A percentile compares a stretch with the other conserved stretches of the same genome.
phyloP scores from a whole-genome alignment of 2,888 invertebrate species.

The Xestia ashworthii region DNA sequence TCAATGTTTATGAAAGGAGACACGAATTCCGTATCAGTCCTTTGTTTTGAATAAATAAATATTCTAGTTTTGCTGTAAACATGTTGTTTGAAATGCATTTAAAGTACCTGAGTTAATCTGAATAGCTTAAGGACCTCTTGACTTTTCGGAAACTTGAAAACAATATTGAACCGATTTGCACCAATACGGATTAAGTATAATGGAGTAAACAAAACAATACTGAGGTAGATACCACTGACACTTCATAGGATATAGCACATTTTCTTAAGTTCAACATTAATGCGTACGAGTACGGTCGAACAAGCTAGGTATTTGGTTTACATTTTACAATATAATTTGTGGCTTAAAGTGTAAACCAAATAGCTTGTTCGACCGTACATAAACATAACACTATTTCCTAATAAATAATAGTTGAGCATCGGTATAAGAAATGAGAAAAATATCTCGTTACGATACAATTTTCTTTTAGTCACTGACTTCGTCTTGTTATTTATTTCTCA shows the following conservation, averaged over 20 bases:
- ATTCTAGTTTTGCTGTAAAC: conserved; percentile 32
- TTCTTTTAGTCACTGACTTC: neutral
- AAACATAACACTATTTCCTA: neutral
- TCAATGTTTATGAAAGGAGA: conserved; percentile 56
- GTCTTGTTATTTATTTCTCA: neutral
- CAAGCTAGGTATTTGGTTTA: too few species aligned
- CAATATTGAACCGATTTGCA: neutral
- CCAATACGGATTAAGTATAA: neutral
- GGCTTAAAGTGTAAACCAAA: too few species aligned
- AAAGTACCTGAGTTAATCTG: conserved; percentile 2
- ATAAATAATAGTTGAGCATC: neutral
- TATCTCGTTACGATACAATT: neutral
- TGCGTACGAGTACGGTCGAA: neutral
- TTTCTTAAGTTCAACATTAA: neutral
- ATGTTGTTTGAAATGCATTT: conserved; percentile 23
- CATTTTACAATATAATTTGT: too few species aligned
- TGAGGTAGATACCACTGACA: neutral
- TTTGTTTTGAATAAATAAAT: conserved; percentile 51
- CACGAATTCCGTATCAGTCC: conserved; percentile 52
- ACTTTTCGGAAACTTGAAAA: neutral
- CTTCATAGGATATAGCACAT: neutral
- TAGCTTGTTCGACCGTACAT: too few species aligned
- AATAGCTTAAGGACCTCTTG: conserved; percentile 16
- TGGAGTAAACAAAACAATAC: neutral
- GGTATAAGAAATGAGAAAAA: neutral